Evolutionary conservation across 1,140 invertebrate species (phyloP), one percentile per base, ranked within the genome.

Genomic region (Atta cephalotes): DNA sequence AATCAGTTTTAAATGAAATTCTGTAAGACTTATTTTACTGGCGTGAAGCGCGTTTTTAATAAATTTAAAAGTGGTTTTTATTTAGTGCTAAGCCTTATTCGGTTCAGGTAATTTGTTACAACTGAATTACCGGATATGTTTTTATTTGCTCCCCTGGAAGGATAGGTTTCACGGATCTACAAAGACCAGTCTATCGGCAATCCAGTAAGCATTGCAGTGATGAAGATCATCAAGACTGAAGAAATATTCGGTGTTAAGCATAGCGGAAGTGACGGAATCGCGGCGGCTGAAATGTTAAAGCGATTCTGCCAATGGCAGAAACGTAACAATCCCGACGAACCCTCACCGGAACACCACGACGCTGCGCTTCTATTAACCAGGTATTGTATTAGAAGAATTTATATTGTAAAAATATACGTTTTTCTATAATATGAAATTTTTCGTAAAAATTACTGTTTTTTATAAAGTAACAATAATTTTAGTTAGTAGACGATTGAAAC

Each of bases 131-230:
- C 45, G 14, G 16, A 85, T 45, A 49, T 63, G n/a, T 63, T 62
- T 1, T 10, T n/a, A 51, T 58, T 14, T 65, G 58, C 14, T 12
- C 5, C 31, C 28, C 14, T 74, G 80, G 80, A 82, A 82, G 12
- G 80, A 76, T 63, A 97, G 97, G 97, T 97, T 9, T 96, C 97
- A 7, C 95, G 97, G 45, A 97, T 98, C 84, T 98, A 97, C 93
- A 97, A 97, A 87, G 97, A 98, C 92, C 96, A 97, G 6, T 97
- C 97, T 49, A 97, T 98, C 85, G 97, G 98, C 6, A 98, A 98
- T 93, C 96, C 97, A 0, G 96, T 98, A 62, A 97, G 96, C 89
- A 96, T 98, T 45, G 96, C 97, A 0, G 96, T 98, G 10, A 97
- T 98, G 7, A 97, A 97, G 84, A 96, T 97, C 60, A 92, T 97